A percentile compares a stretch with the other conserved stretches of the same genome.
phyloP scores from a whole-genome alignment of 2,113 vertebrate species.

The Ranitomeya variabilis region DNA sequence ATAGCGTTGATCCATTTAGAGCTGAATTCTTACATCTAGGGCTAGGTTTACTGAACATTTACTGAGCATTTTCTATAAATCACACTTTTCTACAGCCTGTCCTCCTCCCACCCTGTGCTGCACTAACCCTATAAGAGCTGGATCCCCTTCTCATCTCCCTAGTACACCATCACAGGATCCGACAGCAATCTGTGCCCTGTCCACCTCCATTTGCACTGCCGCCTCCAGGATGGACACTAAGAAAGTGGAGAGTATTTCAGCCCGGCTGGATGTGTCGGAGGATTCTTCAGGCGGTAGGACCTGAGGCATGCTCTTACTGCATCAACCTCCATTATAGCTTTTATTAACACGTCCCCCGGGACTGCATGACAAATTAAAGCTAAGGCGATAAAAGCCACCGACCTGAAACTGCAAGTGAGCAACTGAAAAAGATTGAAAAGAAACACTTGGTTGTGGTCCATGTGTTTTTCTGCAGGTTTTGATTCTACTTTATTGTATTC shows the following conservation, averaged over 20 bases:
- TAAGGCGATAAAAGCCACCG: not conserved
- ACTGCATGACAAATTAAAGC: conserved; percentile 15
- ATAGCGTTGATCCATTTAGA: not conserved
- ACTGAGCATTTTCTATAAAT: not conserved
- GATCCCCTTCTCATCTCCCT: conserved; percentile 21
- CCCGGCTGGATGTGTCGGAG: conserved; percentile 9
- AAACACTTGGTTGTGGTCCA: not conserved
- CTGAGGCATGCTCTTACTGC: conserved; percentile 33
- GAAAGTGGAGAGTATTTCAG: conserved; percentile 39
- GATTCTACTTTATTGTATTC: not conserved
- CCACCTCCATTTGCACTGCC: not conserved
- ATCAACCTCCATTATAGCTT: not conserved
- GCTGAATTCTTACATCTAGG: not conserved
- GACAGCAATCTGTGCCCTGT: conserved; percentile 12
- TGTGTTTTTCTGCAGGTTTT: conserved; percentile 32
- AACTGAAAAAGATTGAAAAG: not conserved
- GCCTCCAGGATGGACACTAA: conserved; percentile 27
- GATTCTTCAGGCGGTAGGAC: conserved; percentile 48
- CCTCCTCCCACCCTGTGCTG: conserved; percentile 17
- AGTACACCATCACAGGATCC: not conserved
- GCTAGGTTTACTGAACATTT: not conserved
- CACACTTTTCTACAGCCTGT: not conserved
- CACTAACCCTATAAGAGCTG: conserved; percentile 12
- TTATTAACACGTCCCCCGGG: not conserved
- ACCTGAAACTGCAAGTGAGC: not conserved